These are phyloP conservation scores for Rhadina sibilatrix DNA, from an alignment of 2,113 vertebrate species.

Conservation along the genomic window DNA sequence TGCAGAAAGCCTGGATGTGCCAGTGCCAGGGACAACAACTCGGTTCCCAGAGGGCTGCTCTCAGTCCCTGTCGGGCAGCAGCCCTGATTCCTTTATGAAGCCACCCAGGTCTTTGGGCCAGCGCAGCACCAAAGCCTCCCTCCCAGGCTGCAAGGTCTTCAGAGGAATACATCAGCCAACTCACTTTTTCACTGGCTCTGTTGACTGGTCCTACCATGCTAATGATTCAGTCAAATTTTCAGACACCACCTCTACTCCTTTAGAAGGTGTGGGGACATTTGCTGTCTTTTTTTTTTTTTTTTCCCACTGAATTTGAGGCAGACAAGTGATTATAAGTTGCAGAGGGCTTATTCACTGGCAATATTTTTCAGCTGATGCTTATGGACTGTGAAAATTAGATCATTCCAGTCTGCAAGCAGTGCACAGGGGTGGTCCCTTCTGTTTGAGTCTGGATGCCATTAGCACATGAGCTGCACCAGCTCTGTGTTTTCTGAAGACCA, in stretches of 20 bases:
- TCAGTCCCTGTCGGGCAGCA: neutral
- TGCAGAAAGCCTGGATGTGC: neutral
- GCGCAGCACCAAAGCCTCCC: neutral
- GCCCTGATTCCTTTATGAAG: neutral
- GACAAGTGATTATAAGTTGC: accelerated
- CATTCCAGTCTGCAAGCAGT: neutral
- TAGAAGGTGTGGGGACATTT: neutral
- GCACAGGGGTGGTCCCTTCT: neutral
- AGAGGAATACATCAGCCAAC: neutral
- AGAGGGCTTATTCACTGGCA: neutral
- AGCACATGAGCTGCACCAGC: neutral
- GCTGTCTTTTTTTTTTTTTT: neutral
- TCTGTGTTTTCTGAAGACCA: neutral
- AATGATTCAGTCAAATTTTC: neutral
- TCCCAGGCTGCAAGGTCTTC: neutral
- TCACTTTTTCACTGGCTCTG: neutral
- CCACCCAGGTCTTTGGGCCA: neutral
- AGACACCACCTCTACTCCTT: neutral
- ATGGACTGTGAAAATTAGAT: neutral
- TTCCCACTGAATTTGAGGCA: neutral
- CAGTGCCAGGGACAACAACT: neutral
- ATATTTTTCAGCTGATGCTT: neutral
- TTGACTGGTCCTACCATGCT: neutral
- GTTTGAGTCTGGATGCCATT: neutral
- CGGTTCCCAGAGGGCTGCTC: accelerated